Evolutionary conservation across 1,140 invertebrate genomes (phyloP).

Genomic region (Rhagoletis zephyria): DNA sequence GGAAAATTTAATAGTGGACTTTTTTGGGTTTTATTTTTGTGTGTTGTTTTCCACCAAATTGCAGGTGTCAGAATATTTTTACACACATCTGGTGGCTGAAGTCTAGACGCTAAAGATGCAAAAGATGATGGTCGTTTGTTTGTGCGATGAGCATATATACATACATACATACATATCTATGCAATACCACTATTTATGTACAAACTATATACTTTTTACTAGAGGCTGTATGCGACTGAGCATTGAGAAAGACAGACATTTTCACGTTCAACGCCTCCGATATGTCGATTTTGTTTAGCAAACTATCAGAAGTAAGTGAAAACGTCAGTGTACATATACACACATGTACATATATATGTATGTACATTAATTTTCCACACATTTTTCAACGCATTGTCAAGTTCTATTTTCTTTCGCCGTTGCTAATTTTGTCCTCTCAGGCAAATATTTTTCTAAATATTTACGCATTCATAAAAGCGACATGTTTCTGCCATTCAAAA

Average conservation of each 20-base stretch:
- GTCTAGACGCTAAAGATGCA: background rate
- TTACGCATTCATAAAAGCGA: too few relatives aligned
- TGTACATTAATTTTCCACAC: background rate
- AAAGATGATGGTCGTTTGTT: background rate
- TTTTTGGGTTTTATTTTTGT: background rate
- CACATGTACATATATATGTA: too few relatives aligned
- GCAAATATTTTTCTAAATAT: too few relatives aligned
- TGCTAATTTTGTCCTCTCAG: background rate
- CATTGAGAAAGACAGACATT: background rate
- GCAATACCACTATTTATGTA: background rate
- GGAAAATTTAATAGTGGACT: too few relatives aligned
- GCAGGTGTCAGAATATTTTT: background rate
- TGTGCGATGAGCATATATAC: too few relatives aligned
- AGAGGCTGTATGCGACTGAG: background rate
- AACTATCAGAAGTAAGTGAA: too few relatives aligned
- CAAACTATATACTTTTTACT: background rate
- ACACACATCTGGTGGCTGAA: background rate
- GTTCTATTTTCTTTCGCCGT: background rate
- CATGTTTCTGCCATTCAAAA: too few relatives aligned
- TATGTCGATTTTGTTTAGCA: too few relatives aligned
- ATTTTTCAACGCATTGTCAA: background rate
- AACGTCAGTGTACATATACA: too few relatives aligned
- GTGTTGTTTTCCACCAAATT: background rate
- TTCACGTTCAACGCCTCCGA: too few relatives aligned
- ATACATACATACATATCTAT: too few relatives aligned